Percentiles rank a stretch among this genome's conserved stretches.
Evolutionary conservation across 2,113 vertebrate species (phyloP).

Genomic region (Pseudonaja textilis): DNA sequence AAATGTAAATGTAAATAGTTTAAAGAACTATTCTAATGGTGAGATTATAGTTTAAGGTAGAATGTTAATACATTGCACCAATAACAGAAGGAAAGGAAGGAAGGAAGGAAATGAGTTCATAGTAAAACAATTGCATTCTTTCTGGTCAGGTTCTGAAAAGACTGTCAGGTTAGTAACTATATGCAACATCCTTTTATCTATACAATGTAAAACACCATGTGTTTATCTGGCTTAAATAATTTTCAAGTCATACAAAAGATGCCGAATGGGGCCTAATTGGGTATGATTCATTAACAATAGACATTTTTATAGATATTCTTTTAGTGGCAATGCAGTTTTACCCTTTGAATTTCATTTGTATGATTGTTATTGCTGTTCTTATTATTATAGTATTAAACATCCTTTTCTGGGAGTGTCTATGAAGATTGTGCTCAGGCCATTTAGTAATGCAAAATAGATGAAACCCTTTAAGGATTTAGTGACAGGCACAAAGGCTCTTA

Average conservation of each 20-base stretch:
- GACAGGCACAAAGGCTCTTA: slow-evolving; percentile 53
- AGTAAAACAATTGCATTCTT: neutral
- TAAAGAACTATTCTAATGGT: neutral
- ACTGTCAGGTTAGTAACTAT: neutral
- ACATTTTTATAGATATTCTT: slow-evolving; percentile 1
- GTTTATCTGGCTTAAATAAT: neutral
- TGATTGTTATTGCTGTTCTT: neutral
- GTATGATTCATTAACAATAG: neutral
- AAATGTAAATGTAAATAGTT: neutral
- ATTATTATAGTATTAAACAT: slow-evolving; percentile 56
- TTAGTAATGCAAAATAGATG: slow-evolving; percentile 56
- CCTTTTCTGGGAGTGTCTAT: slow-evolving; percentile 40
- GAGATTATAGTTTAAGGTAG: neutral
- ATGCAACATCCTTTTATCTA: neutral
- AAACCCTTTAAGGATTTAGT: slow-evolving; percentile 58
- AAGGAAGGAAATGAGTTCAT: neutral
- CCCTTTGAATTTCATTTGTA: slow-evolving; percentile 6
- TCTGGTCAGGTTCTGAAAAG: neutral
- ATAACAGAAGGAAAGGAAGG: neutral
- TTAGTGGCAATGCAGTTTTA: slow-evolving; percentile 30
- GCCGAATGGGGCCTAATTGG: neutral
- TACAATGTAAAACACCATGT: neutral
- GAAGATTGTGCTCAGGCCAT: slow-evolving; percentile 51
- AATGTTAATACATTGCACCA: neutral
- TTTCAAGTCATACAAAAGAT: neutral